phyloP scores from a whole-genome alignment of 2,797 vertebrate genomes.

The Microchirus variegatus region DNA sequence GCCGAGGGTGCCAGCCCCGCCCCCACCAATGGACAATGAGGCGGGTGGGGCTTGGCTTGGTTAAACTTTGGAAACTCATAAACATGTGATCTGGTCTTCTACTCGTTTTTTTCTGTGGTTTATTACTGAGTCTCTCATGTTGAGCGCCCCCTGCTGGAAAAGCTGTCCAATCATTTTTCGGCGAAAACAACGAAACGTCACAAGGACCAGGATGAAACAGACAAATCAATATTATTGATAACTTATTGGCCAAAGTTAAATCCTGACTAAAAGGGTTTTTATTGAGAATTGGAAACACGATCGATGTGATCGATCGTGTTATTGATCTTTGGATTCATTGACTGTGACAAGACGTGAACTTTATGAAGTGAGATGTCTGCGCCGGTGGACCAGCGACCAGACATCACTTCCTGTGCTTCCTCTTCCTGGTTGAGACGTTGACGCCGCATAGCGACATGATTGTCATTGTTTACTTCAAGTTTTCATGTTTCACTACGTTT shows the following conservation, averaged over 20 bases:
- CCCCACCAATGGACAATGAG: constrained; percentile 73
- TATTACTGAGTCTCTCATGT: not conserved
- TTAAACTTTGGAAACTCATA: constrained; percentile 11
- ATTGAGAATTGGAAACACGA: not conserved
- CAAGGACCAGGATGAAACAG: not conserved
- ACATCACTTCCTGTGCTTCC: constrained; percentile 5
- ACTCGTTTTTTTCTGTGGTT: not conserved
- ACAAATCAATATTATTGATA: not conserved
- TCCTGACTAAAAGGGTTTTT: not conserved
- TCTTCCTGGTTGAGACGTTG: constrained; percentile 2
- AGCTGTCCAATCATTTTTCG: not conserved
- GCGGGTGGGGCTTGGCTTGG: constrained; percentile 11
- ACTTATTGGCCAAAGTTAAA: not conserved
- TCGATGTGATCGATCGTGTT: not conserved
- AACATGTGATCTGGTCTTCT: constrained; percentile 5
- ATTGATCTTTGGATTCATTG: not conserved
- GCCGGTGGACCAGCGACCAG: not conserved
- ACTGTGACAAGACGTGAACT: not conserved
- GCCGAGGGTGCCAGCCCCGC: constrained; percentile 76
- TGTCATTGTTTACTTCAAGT: not conserved
- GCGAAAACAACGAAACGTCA: not conserved
- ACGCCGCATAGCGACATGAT: not conserved
- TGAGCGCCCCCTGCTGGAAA: not conserved
- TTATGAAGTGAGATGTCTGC: not conserved
- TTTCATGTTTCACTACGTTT: not conserved